phyloP scores from a whole-genome alignment of 37 sponge, comb jelly and placozoan species.

The Theonella swinhoei region DNA sequence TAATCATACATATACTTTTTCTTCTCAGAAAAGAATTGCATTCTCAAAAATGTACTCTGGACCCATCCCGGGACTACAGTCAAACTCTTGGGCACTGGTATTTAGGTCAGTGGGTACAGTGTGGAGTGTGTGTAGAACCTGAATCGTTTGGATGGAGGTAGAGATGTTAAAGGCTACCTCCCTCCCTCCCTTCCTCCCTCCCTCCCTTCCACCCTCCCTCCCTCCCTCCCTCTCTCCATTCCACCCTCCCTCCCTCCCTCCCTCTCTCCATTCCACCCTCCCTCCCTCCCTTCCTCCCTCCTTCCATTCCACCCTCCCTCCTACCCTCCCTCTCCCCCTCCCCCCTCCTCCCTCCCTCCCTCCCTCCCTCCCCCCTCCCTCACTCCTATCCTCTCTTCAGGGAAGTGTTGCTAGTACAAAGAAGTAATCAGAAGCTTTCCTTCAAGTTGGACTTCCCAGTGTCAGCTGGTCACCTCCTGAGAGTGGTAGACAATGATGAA shows the following conservation, averaged over 20 bases:
- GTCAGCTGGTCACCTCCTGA: conserved; percentile 42
- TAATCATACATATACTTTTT: not conserved
- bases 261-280: no score
- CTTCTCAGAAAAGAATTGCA: conserved; percentile 23
- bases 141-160: not conserved
- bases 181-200: no score
- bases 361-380: not conserved
- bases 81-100: conserved; percentile 77
- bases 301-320: no score
- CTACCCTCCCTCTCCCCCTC: no score
- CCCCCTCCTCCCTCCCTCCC: not conserved
- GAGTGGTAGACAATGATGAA: conserved; percentile 89
- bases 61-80: conserved; percentile 30
- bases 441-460: conserved; percentile 29
- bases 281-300: no score
- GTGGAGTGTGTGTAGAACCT: no score
- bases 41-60: conserved; percentile 58
- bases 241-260: no score
- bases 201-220: no score
- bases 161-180: not conserved
- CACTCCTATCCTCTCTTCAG: conserved; percentile 9
- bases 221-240: no score
- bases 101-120: conserved; percentile 66
- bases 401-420: conserved; percentile 57
- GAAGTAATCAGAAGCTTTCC: conserved; percentile 28